Percentiles rank a stretch among this genome's conserved stretches.
Evolutionary conservation across 2,888 invertebrate genomes (phyloP).

Genomic region (Andricus curvator): DNA sequence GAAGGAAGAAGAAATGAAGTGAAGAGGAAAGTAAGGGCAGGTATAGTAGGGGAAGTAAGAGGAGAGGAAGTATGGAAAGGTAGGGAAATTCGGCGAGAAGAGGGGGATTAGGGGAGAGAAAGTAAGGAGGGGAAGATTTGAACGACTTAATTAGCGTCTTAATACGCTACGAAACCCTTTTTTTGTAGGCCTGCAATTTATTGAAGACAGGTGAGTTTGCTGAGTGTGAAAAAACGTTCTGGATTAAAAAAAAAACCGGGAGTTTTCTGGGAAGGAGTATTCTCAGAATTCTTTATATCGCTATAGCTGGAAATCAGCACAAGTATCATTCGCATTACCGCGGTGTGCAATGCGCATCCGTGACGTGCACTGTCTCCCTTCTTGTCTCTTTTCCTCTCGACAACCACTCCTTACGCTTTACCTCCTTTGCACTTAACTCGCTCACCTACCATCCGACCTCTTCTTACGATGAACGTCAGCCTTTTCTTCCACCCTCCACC

Average conservation of each 20-base stretch:
- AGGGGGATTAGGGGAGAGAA: too few species aligned
- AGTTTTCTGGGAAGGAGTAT: background rate
- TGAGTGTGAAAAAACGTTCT: slow-evolving; percentile 4
- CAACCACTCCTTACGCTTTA: slow-evolving; percentile 30
- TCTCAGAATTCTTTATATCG: slow-evolving; percentile 2
- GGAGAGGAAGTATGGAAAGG: too few species aligned
- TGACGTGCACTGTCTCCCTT: slow-evolving; percentile 19
- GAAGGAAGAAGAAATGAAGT: too few species aligned
- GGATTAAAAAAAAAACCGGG: background rate
- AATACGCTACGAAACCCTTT: too few species aligned
- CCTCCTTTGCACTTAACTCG: slow-evolving; percentile 42
- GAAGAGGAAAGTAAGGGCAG: too few species aligned
- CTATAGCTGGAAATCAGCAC: slow-evolving; percentile 22
- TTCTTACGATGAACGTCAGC: slow-evolving; percentile 30
- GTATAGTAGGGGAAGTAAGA: too few species aligned
- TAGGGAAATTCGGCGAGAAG: too few species aligned
- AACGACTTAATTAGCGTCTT: too few species aligned
- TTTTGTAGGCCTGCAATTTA: background rate
- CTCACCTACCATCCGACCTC: slow-evolving; percentile 38
- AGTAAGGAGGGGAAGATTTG: too few species aligned
- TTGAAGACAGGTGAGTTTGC: background rate
- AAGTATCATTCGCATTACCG: slow-evolving; percentile 31
- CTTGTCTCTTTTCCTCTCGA: slow-evolving; percentile 31
- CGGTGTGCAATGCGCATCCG: slow-evolving; percentile 34
- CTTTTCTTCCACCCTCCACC: background rate